These are phyloP conservation scores for Chitala chitala DNA, from an alignment of 2,113 vertebrate species.

Conservation along the genomic window DNA sequence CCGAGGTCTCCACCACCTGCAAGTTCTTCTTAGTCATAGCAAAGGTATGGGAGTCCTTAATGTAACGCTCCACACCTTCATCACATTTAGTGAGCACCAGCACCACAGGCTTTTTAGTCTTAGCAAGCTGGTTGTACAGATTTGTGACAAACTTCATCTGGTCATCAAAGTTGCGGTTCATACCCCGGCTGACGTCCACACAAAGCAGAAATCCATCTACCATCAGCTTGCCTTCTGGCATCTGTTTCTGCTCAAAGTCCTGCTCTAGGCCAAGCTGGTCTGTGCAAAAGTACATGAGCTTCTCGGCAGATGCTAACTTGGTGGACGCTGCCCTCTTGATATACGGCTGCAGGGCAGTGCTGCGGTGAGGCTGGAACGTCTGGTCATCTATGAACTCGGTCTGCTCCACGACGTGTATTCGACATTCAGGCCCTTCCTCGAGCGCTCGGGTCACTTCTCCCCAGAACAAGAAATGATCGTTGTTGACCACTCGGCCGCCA, in stretches of 20 bases:
- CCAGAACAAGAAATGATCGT: slow-evolving; percentile 98
- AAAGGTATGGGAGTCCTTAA: slow-evolving; percentile 89
- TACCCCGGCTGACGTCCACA: slow-evolving; percentile 89
- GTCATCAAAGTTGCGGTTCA: slow-evolving; percentile 95
- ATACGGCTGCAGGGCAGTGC: slow-evolving; percentile 92
- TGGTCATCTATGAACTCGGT: slow-evolving; percentile 98
- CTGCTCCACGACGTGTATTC: slow-evolving; percentile 92
- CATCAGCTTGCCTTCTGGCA: slow-evolving; percentile 92
- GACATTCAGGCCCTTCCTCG: slow-evolving; percentile 85
- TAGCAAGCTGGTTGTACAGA: slow-evolving; percentile 88
- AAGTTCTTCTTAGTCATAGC: slow-evolving; percentile 93
- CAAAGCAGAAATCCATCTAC: slow-evolving; percentile 89
- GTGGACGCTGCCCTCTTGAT: slow-evolving; percentile 88
- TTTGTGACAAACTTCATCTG: slow-evolving; percentile 93
- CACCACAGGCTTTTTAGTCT: slow-evolving; percentile 91
- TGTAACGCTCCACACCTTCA: slow-evolving; percentile 95
- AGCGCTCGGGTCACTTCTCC: slow-evolving; percentile 77
- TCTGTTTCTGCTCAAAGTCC: slow-evolving; percentile 99
- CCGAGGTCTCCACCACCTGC: slow-evolving; percentile 94
- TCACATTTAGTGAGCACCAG: slow-evolving; percentile 92
- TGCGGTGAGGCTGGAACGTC: slow-evolving; percentile 93
- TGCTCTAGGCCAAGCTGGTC: slow-evolving; percentile 95
- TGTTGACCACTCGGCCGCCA: slow-evolving; percentile 92
- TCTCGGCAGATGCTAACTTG: slow-evolving; percentile 93
- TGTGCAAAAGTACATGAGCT: slow-evolving; percentile 98